phyloP scores from a whole-genome alignment of 2,888 invertebrate genomes.

The Galeruca laticollis region DNA sequence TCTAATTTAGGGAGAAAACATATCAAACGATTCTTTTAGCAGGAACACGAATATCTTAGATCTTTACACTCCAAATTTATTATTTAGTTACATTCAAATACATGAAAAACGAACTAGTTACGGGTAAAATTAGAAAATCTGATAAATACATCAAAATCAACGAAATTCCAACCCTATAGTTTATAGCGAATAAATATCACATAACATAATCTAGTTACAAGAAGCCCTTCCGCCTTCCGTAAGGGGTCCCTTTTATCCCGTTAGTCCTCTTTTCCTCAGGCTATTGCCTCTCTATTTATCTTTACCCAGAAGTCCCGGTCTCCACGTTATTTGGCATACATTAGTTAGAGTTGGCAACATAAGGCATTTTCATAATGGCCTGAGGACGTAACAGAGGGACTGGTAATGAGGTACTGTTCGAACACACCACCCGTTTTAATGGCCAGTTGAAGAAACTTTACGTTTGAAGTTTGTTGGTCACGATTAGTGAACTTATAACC shows the following conservation, averaged over 20 bases:
- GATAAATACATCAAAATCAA: background rate
- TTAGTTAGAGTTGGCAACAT: conserved; percentile 63
- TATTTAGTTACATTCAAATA: too few species aligned
- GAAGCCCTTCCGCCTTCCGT: conserved; percentile 55
- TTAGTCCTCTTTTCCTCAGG: conserved; percentile 64
- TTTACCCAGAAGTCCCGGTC: conserved; percentile 60
- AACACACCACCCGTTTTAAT: conserved; percentile 29
- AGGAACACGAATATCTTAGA: too few species aligned
- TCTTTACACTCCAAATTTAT: too few species aligned
- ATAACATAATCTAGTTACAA: conserved; percentile 64
- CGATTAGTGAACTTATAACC: conserved; percentile 20
- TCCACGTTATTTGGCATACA: conserved; percentile 60
- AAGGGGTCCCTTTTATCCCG: conserved; percentile 64
- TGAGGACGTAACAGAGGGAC: conserved; percentile 59
- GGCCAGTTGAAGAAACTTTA: conserved; percentile 30
- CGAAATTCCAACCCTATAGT: conserved; percentile 4
- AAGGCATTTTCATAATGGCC: conserved; percentile 61
- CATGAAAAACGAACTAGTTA: too few species aligned
- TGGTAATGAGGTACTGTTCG: conserved; percentile 62
- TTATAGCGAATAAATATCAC: conserved; percentile 56
- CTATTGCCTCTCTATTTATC: conserved; percentile 66
- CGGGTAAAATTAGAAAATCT: background rate
- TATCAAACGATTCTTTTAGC: too few species aligned
- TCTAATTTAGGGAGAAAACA: conserved; percentile 22
- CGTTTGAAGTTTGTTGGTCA: conserved; percentile 25